Percentiles rank a stretch among this genome's conserved stretches.
These are phyloP conservation scores for Ficedula albicollis DNA, from an alignment of 2,797 vertebrate genomes.

Conservation along the genomic window DNA sequence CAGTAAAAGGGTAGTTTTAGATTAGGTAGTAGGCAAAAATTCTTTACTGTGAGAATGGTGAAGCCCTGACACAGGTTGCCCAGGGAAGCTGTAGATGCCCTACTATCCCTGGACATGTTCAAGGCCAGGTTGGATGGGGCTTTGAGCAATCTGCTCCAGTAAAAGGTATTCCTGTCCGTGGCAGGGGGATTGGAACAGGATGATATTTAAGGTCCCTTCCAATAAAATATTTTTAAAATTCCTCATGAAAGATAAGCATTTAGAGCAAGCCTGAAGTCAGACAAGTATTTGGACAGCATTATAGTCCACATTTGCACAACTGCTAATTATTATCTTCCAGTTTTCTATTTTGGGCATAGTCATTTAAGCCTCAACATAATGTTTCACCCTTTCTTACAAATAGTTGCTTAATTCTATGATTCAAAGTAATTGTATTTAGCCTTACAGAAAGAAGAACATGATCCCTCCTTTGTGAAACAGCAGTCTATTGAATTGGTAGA, in stretches of 20 bases:
- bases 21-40: neutral
- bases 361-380: neutral
- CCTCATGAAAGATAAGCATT: neutral
- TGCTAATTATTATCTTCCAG: neutral
- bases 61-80: neutral
- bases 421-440: neutral
- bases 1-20: neutral
- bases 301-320: neutral
- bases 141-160: neutral
- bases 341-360: neutral
- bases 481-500: neutral
- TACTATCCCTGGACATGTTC: rapidly evolving
- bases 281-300: neutral
- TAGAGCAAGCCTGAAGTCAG: neutral
- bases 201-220: neutral
- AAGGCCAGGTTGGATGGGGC: neutral
- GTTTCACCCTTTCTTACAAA: neutral
- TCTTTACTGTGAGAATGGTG: neutral
- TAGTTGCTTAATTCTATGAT: neutral
- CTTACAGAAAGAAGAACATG: neutral
- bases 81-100: neutral
- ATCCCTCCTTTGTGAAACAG: neutral
- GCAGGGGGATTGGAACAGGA: neutral
- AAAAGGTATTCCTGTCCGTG: neutral
- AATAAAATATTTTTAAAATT: neutral